A percentile compares a stretch with the other conserved stretches of the same genome.
phyloP scores from a whole-genome alignment of 2,113 vertebrate genomes.

The Otolemur garnettii region DNA sequence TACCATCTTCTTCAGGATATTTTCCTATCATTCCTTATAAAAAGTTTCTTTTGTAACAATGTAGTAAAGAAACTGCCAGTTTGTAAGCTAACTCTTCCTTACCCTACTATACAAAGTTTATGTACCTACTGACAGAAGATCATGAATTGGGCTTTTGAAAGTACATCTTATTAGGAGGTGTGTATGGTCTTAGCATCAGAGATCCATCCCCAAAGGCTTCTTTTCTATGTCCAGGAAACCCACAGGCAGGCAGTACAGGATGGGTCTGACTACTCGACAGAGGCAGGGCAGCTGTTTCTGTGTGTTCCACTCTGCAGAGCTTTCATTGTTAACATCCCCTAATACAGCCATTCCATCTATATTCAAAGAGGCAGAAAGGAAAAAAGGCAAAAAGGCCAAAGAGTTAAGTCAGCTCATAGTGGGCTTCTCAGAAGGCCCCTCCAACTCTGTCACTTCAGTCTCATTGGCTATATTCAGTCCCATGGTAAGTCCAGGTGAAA shows the following conservation, averaged over 20 bases:
- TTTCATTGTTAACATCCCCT: background rate
- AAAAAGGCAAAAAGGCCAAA: background rate
- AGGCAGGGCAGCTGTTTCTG: background rate
- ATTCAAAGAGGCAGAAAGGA: background rate
- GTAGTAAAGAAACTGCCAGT: background rate
- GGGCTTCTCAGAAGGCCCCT: background rate
- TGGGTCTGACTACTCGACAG: background rate
- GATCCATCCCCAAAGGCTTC: background rate
- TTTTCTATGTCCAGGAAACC: conserved; percentile 6
- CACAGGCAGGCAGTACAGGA: background rate
- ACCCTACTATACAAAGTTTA: background rate
- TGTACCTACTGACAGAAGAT: background rate
- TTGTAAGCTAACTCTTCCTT: conserved; percentile 58
- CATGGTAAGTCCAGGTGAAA: no score
- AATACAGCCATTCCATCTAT: background rate
- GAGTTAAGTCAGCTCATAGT: background rate
- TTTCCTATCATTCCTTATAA: conserved; percentile 55
- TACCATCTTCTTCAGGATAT: conserved; percentile 47
- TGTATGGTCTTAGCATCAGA: conserved; percentile 28
- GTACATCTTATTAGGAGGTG: background rate
- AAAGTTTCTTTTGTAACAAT: background rate
- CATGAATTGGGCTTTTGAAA: background rate
- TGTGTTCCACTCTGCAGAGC: background rate
- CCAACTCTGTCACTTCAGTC: background rate
- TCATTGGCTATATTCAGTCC: background rate